Base-by-base conservation (phyloP, 2,797 vertebrate genomes). In the Sebastes aleutianus region DNA sequence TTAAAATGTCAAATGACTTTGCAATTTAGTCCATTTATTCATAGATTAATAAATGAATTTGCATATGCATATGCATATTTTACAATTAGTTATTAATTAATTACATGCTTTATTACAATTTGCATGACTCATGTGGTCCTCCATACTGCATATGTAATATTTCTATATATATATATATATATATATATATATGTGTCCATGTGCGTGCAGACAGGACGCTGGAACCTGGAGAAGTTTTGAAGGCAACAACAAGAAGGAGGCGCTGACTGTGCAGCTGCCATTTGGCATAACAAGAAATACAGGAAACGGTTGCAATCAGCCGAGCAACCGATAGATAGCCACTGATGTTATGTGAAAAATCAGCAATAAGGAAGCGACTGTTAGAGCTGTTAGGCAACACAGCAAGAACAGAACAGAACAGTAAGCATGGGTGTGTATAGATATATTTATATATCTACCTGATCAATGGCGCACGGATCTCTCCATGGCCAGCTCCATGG, bases 231-330 rank as follows among this genome's bases (percentile, higher is more conserved):
- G 56, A 72, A 79, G 70, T 72, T 83, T 36, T 24, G 39, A 76
- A 79, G 47, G 53, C 79, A 89, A 24, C 36, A 57, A 59, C 75
- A 71, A 78, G 83, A 74, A 76, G 88, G 86, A 87, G 93, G 88
- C 88, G 85, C 88, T 76, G 59, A 75, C 84, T 57, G 83, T 70
- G 74, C 66, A 88, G 91, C 91, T 93, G 92, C 94, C 91, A 90
- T 94, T 94, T 91, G 93, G 90, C 92, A 93, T 24, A 95, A 94
- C 95, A 88, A 95, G 95, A 96, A 95, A 95, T 96, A 96, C 94
- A 95, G 95, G 95, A 96, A 95, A 94, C 94, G 92, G 81, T 70
- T 90, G 90, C 89, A 93, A 88, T 82, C 90, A 91, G 79, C 91
- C 85, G 75, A 87, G 79, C 85, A 39, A 39, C 36, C 36, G 36